Base-by-base conservation (phyloP, 2,888 invertebrate genomes). In the Agonopterix heracliana region DNA sequence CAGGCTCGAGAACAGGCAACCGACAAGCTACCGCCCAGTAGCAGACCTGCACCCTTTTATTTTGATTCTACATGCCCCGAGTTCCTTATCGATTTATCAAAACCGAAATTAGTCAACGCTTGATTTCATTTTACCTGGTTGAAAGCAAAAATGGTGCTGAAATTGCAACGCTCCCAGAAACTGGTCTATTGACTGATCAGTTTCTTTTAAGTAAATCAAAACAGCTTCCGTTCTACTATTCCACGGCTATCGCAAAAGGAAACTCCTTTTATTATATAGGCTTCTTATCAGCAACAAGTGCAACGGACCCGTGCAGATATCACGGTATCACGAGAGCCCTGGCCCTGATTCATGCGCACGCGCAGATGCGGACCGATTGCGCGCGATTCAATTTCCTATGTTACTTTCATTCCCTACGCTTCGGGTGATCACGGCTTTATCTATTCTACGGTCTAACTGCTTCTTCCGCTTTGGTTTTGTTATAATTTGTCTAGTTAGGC, bases 371-470 rank as follows among this genome's bases (percentile, higher is more conserved):
- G 49, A 34, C 26, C 41, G 44, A 49, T 42, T 48, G 53, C 44
- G 46, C 47, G 46, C 50, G 38, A 59, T 60, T 66, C 59, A 60
- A 66, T 66, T 63, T 64, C 60, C 60, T 59, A 54, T 53, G 10
- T 51, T 52, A 55, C 59, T 65, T 66, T 61, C 56, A 55, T 60
- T 63, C 61, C 57, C 63, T 7, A 26, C 46, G 47, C 44, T 47
- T 12, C 41, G 44, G 45, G 48, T 43, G 53, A 46, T 51, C 50
- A 51, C 47, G 47, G 45, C 46, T 42, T 42, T 46, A 49, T 40
- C 14, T 17, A 9, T 13, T 11, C 40, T 10, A 17, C 12, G 42
- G 14, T 47, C 9, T 43, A 43, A 40, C 48, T 40, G 41, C 34
- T 45, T 45, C 51, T 51, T 51, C 51, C 51, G 51, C 43, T 42